Evolutionary conservation across 2,888 invertebrate genomes (phyloP), one percentile per base, ranked within the genome.

Genomic region (Rhimphoctona megacephalus): DNA sequence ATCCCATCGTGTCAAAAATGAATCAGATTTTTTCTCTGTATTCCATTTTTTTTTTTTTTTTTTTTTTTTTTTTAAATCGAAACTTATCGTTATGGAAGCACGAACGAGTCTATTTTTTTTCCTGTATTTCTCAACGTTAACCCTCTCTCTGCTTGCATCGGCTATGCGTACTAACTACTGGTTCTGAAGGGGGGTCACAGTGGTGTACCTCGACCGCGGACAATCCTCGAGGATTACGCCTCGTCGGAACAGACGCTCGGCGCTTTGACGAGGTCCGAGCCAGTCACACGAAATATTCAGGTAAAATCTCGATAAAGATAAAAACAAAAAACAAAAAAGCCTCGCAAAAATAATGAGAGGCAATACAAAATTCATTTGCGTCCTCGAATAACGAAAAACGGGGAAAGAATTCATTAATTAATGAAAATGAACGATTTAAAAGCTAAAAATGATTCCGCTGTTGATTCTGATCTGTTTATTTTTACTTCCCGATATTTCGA

Each of bases 121-220:
- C 90, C 92, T 89, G 91, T 91, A 69, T 88, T 87, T 88, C 88
- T 90, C 85, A 88, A 88, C 90, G 92, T 92, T 91, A 92, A 93
- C 89, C 91, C 92, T 91, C 91, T 91, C 92, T 93, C 89, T 92
- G 92, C 92, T 93, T 93, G 93, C 91, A 93, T 93, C 92, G 92
- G 82, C 92, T 93, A 92, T 94, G 92, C 92, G 92, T 93, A 94
- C 94, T 94, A 94, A 94, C 94, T 92, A 93, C 92, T 92, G 93
- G 92, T 94, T 94, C 94, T 93, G 91, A 94, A 94, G 94, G 93
- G 93, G 90, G 94, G 94, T 93, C 94, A 94, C 90, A 93, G 92
- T 93, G 93, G 91, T 92, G 92, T 93, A 91, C 92, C 93, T 92
- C 93, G 92, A 89, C 90, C 94, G 91, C 93, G 94, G 94, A 93